Evolutionary conservation across 2,113 vertebrate species (phyloP).

Genomic region (Chloebia gouldiae): DNA sequence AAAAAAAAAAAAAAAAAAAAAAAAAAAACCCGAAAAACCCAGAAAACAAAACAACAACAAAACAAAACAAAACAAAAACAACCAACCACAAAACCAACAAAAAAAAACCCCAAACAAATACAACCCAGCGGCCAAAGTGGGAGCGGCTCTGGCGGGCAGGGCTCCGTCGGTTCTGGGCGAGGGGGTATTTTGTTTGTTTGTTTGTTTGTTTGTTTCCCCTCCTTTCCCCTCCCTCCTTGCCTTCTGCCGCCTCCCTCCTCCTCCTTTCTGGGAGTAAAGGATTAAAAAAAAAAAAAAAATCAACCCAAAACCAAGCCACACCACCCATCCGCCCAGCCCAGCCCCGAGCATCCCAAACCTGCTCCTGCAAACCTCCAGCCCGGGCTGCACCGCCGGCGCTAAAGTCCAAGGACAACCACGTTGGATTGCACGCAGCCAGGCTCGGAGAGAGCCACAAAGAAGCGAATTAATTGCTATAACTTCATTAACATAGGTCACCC

Average conservation of each 20-base stretch:
- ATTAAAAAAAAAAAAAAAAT: too few relatives aligned
- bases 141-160: neutral
- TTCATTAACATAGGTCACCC: constrained; percentile 75
- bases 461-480: constrained; percentile 73
- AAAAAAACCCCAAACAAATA: neutral
- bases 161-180: neutral
- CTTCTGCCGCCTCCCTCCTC: neutral
- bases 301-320: neutral
- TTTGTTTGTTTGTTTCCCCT: neutral
- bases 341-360: constrained; percentile 36
- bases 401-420: constrained; percentile 62
- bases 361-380: neutral
- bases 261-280: neutral
- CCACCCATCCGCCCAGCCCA: neutral
- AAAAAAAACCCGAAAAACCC: too few relatives aligned
- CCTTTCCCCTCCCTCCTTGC: neutral
- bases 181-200: neutral
- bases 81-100: neutral
- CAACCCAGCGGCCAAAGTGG: neutral
- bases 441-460: constrained; percentile 68
- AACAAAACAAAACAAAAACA: too few relatives aligned
- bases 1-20: too few relatives aligned
- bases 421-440: constrained; percentile 45
- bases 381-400: constrained; percentile 40
- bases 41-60: too few relatives aligned